Percentiles rank a stretch among this genome's conserved stretches.
Conservation (phyloP, 2,888 invertebrate species). For the Agrochola lychnidis region DNA sequence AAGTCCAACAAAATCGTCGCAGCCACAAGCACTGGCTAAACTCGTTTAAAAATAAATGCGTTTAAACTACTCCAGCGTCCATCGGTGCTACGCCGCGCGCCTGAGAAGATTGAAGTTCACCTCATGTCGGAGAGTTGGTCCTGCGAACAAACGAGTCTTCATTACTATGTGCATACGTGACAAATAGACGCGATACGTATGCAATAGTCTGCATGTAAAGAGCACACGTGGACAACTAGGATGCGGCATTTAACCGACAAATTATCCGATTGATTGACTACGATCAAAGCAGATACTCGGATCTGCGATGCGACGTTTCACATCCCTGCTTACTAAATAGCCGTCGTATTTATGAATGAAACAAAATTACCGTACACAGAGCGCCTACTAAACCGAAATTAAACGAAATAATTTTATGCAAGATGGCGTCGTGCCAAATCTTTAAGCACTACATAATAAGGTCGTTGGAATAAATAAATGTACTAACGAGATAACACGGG, state of each 20-base stretch:
- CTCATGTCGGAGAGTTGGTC: conserved; percentile 54
- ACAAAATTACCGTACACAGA: conserved; percentile 54
- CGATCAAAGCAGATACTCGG: conserved; percentile 71
- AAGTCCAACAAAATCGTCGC: conserved; percentile 60
- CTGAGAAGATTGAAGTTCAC: conserved; percentile 56
- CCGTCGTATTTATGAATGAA: conserved; percentile 55
- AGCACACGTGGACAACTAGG: conserved; percentile 12
- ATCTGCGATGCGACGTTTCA: conserved; percentile 30
- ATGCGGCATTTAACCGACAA: conserved; percentile 32
- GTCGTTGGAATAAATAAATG: conserved; percentile 54
- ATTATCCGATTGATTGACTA: conserved; percentile 66
- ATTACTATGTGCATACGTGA: conserved; percentile 26
- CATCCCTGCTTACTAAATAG: conserved; percentile 21
- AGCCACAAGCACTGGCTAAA: conserved; percentile 69
- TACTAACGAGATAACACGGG: conserved; percentile 54
- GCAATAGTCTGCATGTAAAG: conserved; percentile 9
- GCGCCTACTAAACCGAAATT: conserved; percentile 51
- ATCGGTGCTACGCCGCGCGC: conserved; percentile 60
- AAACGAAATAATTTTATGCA: conserved; percentile 59
- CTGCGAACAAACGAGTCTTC: conserved; percentile 60
- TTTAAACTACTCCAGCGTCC: conserved; percentile 70
- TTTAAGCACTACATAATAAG: conserved; percentile 61
- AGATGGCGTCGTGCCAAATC: conserved; percentile 65
- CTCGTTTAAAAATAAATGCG: conserved; percentile 44
- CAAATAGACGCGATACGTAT: conserved; percentile 12